A percentile compares a stretch with the other conserved stretches of the same genome.
phyloP scores from a whole-genome alignment of 1,140 invertebrate species.

The Trichonephila clavipes region DNA sequence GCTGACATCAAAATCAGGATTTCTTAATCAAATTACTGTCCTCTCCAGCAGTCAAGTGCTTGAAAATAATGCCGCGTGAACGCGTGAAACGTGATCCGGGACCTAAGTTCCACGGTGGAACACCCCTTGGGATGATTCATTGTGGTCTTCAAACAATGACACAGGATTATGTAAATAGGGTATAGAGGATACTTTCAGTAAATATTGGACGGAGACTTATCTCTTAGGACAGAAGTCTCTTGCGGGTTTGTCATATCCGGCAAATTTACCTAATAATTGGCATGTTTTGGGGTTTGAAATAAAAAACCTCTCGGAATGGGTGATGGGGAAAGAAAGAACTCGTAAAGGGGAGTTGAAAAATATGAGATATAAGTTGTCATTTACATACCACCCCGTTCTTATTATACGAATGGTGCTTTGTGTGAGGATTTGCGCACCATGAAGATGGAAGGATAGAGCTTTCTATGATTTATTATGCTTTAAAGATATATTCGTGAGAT shows the following conservation, averaged over 20 bases:
- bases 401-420: neutral
- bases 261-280: conserved; percentile 60
- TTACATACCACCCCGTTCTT: neutral
- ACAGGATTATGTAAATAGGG: conserved; percentile 72
- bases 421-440: neutral
- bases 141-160: conserved; percentile 69
- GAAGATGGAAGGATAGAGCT: neutral
- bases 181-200: conserved; percentile 65
- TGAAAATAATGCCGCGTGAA: conserved; percentile 74
- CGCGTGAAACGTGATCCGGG: conserved; percentile 66
- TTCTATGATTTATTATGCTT: neutral
- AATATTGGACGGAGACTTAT: conserved; percentile 65
- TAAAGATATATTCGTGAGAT: neutral
- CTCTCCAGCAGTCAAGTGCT: conserved; percentile 65
- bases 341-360: conserved; percentile 33
- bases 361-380: neutral
- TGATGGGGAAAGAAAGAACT: too few species aligned
- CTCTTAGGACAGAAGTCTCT: neutral
- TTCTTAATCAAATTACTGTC: conserved; percentile 73
- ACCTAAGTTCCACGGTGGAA: neutral
- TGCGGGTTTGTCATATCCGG: conserved; percentile 39
- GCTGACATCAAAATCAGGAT: conserved; percentile 64
- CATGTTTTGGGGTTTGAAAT: conserved; percentile 53
- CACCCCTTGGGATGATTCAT: conserved; percentile 55
- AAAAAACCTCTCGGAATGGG: neutral